Conservation (phyloP, 2,888 invertebrate species). For the Tipula unca region DNA sequence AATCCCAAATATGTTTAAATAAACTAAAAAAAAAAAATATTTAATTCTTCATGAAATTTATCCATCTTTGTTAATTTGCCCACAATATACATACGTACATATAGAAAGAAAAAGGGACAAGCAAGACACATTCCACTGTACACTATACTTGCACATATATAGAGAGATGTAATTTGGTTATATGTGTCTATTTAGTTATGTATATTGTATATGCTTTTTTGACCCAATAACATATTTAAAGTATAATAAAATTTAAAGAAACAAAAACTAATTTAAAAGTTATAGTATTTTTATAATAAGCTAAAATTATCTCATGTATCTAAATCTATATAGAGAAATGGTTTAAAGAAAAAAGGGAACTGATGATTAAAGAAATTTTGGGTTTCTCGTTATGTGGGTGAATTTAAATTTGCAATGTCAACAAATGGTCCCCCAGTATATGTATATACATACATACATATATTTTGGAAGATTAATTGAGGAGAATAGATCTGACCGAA, state of each 20-base stretch:
- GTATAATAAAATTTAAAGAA: background rate
- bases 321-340: background rate
- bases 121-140: background rate
- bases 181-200: background rate
- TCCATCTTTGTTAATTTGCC: background rate
- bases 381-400: background rate
- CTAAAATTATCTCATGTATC: background rate
- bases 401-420: background rate
- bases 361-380: background rate
- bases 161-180: background rate
- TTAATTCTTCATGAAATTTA: background rate
- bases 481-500: background rate
- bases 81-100: background rate
- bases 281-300: background rate
- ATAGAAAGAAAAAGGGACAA: background rate
- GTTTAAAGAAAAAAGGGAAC: background rate
- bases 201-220: background rate
- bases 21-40: background rate
- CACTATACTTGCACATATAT: background rate
- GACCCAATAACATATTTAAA: background rate
- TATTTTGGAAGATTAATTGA: background rate
- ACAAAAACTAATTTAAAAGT: constrained; percentile 8
- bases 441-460: background rate
- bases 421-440: background rate
- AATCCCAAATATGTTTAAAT: constrained; percentile 8